phyloP scores from a whole-genome alignment of 2,888 invertebrate genomes.

The Exocentrus adspersus region DNA sequence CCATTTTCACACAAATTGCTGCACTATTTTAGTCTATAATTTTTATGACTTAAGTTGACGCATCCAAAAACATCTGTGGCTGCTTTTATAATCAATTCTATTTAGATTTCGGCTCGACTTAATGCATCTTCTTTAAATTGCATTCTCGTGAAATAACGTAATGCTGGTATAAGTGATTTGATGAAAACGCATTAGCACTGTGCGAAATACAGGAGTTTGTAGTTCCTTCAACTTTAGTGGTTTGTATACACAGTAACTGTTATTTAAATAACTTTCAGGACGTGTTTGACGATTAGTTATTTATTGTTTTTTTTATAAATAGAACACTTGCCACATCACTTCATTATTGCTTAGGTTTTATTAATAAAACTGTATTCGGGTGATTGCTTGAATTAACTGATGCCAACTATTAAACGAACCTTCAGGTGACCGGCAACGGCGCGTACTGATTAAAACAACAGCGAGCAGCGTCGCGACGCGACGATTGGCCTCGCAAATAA shows the following conservation, averaged over 20 bases:
- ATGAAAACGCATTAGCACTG: neutral
- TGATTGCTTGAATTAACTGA: constrained; percentile 3
- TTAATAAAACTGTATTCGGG: neutral
- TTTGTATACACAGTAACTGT: neutral
- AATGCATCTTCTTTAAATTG: constrained; percentile 6
- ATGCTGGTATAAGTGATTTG: neutral
- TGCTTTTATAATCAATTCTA: constrained; percentile 10
- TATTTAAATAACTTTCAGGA: neutral
- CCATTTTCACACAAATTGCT: constrained; percentile 59
- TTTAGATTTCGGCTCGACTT: constrained; percentile 18
- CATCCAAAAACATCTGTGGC: too few relatives aligned
- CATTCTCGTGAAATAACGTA: constrained; percentile 19
- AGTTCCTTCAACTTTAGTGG: neutral
- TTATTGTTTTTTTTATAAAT: too few relatives aligned
- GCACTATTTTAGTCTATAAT: constrained; percentile 62
- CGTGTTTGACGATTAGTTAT: too few relatives aligned
- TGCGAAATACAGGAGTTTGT: neutral
- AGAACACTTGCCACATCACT: neutral
- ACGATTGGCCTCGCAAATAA: constrained; percentile 51
- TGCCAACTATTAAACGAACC: constrained; percentile 39
- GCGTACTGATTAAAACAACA: constrained; percentile 53
- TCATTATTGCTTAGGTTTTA: neutral
- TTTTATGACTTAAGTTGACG: too few relatives aligned
- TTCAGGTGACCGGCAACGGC: constrained; percentile 51
- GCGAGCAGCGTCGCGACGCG: constrained; percentile 51